A percentile compares a stretch with the other conserved stretches of the same genome.
Evolutionary conservation across 2,113 vertebrate species (phyloP).

Genomic region (Kobus ellipsiprymnus): DNA sequence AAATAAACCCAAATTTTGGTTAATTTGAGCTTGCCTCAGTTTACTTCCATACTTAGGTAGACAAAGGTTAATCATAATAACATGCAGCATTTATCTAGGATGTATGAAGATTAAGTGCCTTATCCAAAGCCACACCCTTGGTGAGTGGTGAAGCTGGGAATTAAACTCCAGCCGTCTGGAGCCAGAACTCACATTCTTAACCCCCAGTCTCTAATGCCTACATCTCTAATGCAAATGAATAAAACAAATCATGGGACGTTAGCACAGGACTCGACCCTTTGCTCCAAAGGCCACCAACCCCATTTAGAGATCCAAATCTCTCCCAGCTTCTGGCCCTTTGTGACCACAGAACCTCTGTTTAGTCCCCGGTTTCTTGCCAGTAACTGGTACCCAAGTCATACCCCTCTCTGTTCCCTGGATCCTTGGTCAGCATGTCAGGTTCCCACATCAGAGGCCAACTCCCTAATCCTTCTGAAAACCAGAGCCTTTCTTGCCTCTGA

Average conservation of each 20-base stretch:
- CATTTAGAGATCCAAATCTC: not conserved
- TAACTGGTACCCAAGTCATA: not conserved
- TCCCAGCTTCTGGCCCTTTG: not conserved
- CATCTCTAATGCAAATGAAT: not conserved
- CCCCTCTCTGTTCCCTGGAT: not conserved
- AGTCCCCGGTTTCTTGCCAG: not conserved
- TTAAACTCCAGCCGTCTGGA: not conserved
- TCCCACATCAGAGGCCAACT: not conserved
- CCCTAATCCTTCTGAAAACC: not conserved
- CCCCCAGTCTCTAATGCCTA: not conserved
- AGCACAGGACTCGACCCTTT: not conserved
- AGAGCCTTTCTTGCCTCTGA: not conserved
- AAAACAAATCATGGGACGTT: not conserved
- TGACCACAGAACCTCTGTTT: not conserved
- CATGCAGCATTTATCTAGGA: not conserved
- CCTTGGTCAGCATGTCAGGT: not conserved
- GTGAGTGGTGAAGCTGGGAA: not conserved
- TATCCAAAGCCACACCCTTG: not conserved
- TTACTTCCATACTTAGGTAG: not conserved
- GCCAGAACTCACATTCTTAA: not conserved
- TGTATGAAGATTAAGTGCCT: not conserved
- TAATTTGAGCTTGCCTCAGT: not conserved
- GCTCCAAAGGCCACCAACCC: not conserved
- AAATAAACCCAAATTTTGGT: not conserved
- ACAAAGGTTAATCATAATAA: not conserved